Conservation (phyloP, 2,797 vertebrate genomes). For the Limnodromus scolopaceus region DNA sequence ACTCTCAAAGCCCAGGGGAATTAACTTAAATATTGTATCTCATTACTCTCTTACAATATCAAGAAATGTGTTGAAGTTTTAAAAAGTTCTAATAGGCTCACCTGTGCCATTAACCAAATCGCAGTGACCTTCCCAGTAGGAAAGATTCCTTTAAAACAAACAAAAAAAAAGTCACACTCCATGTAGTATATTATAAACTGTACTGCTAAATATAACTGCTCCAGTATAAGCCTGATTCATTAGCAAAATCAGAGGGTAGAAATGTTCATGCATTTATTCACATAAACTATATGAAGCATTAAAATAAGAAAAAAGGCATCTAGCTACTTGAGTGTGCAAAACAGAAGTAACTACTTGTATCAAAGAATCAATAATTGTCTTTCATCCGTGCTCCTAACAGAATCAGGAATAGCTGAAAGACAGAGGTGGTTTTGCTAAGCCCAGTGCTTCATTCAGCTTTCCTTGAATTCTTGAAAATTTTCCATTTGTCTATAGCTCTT, state of each 20-base stretch:
- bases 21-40: background rate
- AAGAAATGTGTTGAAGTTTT: background rate
- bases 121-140: conserved; percentile 88
- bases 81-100: conserved; percentile 59
- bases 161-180: background rate
- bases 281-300: background rate
- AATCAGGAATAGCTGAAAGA: background rate
- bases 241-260: background rate
- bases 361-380: background rate
- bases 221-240: background rate
- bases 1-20: background rate
- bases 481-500: background rate
- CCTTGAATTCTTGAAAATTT: background rate
- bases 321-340: background rate
- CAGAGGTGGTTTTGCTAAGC: background rate
- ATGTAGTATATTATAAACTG: background rate
- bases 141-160: conserved; percentile 71
- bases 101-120: conserved; percentile 95
- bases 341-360: background rate
- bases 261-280: background rate
- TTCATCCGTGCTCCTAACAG: background rate
- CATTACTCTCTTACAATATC: background rate
- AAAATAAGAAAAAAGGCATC: background rate
- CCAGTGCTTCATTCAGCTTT: background rate
- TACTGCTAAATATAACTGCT: background rate